These are phyloP conservation scores for Urocyon cinereoargenteus DNA, from an alignment of 2,797 vertebrate genomes.

Conservation along the genomic window DNA sequence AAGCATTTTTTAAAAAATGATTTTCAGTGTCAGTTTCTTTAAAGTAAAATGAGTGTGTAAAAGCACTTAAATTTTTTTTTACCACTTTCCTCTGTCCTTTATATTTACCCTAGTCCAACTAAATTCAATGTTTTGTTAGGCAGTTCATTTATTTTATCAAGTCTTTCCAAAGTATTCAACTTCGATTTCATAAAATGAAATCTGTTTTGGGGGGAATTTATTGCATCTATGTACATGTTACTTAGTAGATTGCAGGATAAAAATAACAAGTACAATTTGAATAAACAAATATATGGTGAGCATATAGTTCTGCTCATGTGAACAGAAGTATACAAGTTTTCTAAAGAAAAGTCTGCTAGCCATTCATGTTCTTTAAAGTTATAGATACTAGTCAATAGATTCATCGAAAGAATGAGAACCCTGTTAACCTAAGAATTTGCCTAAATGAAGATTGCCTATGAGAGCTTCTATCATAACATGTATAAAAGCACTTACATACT, in stretches of 20 bases:
- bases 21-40: background rate
- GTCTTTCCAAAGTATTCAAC: slow-evolving; percentile 12
- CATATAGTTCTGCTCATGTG: background rate
- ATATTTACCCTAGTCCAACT: background rate
- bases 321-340: background rate
- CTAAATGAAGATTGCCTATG: background rate
- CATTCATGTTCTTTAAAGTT: background rate
- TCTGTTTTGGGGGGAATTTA: background rate
- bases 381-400: background rate
- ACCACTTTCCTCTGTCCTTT: background rate
- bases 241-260: background rate
- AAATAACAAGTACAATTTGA: slow-evolving; percentile 14
- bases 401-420: background rate
- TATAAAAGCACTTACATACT: background rate
- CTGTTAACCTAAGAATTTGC: background rate
- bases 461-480: background rate
- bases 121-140: slow-evolving; percentile 10
- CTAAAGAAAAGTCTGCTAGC: background rate
- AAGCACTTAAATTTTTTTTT: background rate
- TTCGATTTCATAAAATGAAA: background rate
- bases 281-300: background rate
- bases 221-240: background rate
- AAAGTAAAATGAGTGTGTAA: background rate
- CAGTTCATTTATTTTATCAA: slow-evolving; percentile 1
- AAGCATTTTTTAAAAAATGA: background rate